A percentile compares a stretch with the other conserved stretches of the same genome.
These are phyloP conservation scores for Drosophila repleta DNA, from an alignment of 1,140 invertebrate species.

Conservation along the genomic window DNA sequence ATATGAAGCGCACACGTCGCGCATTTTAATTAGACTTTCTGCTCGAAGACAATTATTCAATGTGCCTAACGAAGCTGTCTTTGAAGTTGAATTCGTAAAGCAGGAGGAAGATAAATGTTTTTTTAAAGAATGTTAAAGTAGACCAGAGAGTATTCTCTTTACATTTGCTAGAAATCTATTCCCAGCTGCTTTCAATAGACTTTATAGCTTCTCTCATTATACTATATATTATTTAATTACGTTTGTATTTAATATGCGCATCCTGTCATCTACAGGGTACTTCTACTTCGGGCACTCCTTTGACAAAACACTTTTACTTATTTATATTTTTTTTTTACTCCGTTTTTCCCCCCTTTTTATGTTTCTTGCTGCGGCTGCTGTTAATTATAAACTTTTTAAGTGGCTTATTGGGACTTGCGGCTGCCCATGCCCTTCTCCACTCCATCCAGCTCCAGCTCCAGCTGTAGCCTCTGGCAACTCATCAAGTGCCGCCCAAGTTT, in stretches of 20 bases:
- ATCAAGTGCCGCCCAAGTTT: constrained; percentile 70
- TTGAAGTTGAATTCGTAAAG: not conserved
- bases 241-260: not conserved
- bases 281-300: not conserved
- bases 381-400: constrained; percentile 82
- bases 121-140: no score
- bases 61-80: constrained; percentile 10
- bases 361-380: constrained; percentile 50
- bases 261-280: not conserved
- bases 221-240: no score
- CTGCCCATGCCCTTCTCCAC: constrained; percentile 17
- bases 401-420: constrained; percentile 79
- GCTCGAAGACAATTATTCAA: not conserved
- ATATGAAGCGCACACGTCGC: constrained; percentile 35
- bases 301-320: not conserved
- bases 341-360: constrained; percentile 18
- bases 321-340: constrained; percentile 12
- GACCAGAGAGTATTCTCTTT: no score
- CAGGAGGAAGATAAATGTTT: no score
- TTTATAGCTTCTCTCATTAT: no score
- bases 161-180: no score
- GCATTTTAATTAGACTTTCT: constrained; percentile 34
- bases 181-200: no score
- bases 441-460: constrained; percentile 7
- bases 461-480: constrained; percentile 48